Base-by-base conservation (phyloP, 1,140 invertebrate genomes). In the Drosophila pallidifrons region DNA sequence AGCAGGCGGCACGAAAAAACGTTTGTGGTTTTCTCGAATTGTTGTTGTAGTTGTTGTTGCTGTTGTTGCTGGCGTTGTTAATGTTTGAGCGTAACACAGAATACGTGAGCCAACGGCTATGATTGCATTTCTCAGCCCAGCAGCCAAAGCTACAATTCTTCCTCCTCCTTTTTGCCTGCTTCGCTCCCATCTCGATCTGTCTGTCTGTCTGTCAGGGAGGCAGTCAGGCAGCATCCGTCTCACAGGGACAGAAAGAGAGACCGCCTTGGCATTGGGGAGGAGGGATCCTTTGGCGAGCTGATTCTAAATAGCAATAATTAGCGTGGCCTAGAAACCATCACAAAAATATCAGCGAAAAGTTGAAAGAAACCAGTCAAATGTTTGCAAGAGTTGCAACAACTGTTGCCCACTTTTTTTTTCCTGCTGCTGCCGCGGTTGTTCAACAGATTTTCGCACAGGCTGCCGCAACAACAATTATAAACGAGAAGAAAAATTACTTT, bases 221-320 rank as follows among this genome's bases (percentile, higher is more conserved):
- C 15, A 47, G 46, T 5, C 10, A 47, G 46, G 46, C 46, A 43
- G n/a, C 41, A 43, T 43, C 41, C 72, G 10, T 41, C 15, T 7
- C 13, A 28, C 15, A 16, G 38, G 30, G 30, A 43, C 30, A 25
- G 20, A 45, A 3, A 25, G 3, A 30, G 38, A 32, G 32, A 45
- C 32, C 20, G 20, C 58, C 58, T 58, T 58, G 63, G 16, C 78
- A 59, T 61, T 70, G 75, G 35, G 5, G 7, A 32, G 30, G 30
- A 8, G 35, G 35, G 58, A 59, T 74, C 61, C 63, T 25, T 25
- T 73, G 46, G 20, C 57, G 69, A 49, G 65, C 66, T 74, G 85
- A 73, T 89, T 88, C 81, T 89, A 89, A 89, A 89, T 89, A 89
- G 85, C 81, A 89, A 89, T 89, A 89, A 89, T 89, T 89, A 89